These are phyloP conservation scores for Callinectes sapidus DNA, from an alignment of 2,888 invertebrate genomes.

Conservation along the genomic window DNA sequence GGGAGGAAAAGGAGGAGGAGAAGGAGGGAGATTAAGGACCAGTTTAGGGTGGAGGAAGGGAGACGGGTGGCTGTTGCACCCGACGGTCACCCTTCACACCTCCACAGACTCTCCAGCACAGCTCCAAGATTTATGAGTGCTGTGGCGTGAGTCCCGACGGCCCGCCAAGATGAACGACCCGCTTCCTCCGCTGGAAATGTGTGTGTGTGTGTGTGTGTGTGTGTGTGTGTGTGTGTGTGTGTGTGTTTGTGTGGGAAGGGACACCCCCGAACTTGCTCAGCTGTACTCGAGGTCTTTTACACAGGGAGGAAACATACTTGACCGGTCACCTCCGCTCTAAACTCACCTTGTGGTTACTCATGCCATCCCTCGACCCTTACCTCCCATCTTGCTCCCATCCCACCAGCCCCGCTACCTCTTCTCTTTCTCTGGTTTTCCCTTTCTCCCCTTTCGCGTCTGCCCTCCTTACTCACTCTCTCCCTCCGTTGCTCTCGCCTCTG, in stretches of 20 bases:
- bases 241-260: no score
- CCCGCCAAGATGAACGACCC: constrained; percentile 23
- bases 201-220: constrained; percentile 11
- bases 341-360: constrained; percentile 29
- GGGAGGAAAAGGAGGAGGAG: neutral
- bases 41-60: constrained; percentile 12
- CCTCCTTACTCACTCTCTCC: neutral
- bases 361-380: neutral
- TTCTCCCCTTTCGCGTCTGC: neutral
- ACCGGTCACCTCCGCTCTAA: constrained; percentile 9
- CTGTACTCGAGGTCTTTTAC: neutral
- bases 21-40: constrained; percentile 22
- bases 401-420: neutral
- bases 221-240: neutral
- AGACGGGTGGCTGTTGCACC: constrained; percentile 5
- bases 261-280: neutral
- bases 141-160: constrained; percentile 37
- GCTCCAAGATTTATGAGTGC: constrained; percentile 20
- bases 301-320: constrained; percentile 11
- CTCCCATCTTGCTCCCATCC: neutral
- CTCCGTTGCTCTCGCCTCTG: neutral
- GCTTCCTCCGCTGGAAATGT: constrained; percentile 29
- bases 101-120: constrained; percentile 22
- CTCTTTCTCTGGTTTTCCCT: neutral
- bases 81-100: constrained; percentile 37